phyloP scores from a whole-genome alignment of 2,888 invertebrate species.

The Apeira syringaria region DNA sequence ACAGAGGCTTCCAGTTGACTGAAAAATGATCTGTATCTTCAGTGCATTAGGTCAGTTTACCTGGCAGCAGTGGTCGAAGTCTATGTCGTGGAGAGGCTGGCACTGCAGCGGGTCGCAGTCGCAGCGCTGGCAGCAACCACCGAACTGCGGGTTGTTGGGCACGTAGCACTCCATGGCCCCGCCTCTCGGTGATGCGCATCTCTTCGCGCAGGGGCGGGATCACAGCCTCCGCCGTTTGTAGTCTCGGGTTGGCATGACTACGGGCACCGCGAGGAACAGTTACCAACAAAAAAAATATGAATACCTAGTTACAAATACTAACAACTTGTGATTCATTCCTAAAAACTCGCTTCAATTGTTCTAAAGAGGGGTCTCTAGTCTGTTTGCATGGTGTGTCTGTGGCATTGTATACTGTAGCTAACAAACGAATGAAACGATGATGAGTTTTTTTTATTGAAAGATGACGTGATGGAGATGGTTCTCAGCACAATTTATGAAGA shows the following conservation, averaged over 20 bases:
- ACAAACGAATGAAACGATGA: too few species aligned
- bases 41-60: background rate
- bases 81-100: conserved; percentile 13
- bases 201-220: conserved; percentile 62
- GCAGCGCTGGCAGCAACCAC: conserved; percentile 64
- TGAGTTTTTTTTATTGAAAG: too few species aligned
- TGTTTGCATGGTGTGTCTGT: too few species aligned
- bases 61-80: conserved; percentile 15
- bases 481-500: too few species aligned
- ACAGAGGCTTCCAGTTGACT: too few species aligned
- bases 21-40: background rate
- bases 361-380: too few species aligned
- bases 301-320: too few species aligned
- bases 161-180: conserved; percentile 85
- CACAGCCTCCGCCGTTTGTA: conserved; percentile 30
- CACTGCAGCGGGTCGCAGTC: conserved; percentile 73
- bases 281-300: too few species aligned
- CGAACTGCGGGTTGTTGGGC: conserved; percentile 88
- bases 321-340: too few species aligned
- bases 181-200: conserved; percentile 61
- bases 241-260: conserved; percentile 59
- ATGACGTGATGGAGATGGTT: too few species aligned
- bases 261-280: background rate
- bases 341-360: too few species aligned
- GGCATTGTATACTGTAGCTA: too few species aligned